These are phyloP conservation scores for Lutjanus erythropterus DNA, from an alignment of 2,113 vertebrate species.

Conservation along the genomic window DNA sequence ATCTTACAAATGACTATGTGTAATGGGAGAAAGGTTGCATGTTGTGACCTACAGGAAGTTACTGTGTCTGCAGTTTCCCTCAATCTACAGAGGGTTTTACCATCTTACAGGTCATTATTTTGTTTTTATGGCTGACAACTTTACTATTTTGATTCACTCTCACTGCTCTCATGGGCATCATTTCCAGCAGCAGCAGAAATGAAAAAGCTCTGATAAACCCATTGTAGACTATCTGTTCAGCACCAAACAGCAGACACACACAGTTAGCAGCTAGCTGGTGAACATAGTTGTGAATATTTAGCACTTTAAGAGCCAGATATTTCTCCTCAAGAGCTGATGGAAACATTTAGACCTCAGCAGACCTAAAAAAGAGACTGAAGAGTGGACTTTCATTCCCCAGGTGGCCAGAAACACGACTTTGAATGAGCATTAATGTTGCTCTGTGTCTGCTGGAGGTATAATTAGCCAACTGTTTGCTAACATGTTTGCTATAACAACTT, in stretches of 20 bases:
- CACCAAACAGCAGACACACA: no score
- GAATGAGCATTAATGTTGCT: constrained; percentile 14
- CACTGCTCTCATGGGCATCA: neutral
- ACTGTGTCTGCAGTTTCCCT: neutral
- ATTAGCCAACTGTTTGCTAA: constrained; percentile 15
- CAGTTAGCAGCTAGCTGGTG: no score
- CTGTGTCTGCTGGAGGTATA: neutral
- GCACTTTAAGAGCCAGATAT: neutral
- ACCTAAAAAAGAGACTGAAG: neutral
- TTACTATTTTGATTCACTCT: neutral
- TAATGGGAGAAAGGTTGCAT: neutral
- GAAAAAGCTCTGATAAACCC: no score
- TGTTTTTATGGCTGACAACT: neutral
- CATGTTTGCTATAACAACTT: neutral
- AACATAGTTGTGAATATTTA: neutral
- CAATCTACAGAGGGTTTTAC: neutral
- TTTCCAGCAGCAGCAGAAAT: neutral
- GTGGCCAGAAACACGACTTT: constrained; percentile 2
- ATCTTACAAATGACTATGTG: neutral
- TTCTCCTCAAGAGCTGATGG: neutral
- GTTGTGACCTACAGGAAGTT: neutral
- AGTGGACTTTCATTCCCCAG: neutral
- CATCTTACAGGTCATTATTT: neutral
- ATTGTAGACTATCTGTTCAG: no score
- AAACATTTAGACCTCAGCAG: neutral